These are phyloP conservation scores for Botrylloides violaceus DNA, from an alignment of 23 tunicate genomes.

Conservation along the genomic window DNA sequence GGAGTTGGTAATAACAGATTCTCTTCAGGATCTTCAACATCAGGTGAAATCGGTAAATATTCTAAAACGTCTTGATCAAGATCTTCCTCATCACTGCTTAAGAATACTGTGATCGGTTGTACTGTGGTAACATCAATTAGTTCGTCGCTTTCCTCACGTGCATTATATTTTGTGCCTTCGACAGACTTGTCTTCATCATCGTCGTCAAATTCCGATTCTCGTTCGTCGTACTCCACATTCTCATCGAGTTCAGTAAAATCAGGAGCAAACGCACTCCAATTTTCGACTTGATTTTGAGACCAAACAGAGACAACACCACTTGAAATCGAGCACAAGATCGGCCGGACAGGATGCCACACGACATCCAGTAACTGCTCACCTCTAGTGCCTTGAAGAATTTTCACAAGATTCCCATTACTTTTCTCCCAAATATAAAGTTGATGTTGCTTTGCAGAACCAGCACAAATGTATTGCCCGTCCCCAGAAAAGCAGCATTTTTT, in stretches of 20 bases:
- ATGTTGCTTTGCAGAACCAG: constrained; percentile 95
- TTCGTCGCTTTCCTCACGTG: constrained; percentile 54
- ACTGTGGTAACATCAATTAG: constrained; percentile 66
- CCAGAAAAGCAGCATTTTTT: constrained; percentile 94
- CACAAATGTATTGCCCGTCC: constrained; percentile 90
- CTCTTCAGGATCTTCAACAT: constrained; percentile 97
- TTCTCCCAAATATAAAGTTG: constrained; percentile 92
- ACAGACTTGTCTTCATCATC: constrained; percentile 89
- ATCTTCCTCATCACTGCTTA: constrained; percentile 95
- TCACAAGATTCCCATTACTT: constrained; percentile 74
- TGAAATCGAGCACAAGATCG: constrained; percentile 82
- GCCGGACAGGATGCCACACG: constrained; percentile 98
- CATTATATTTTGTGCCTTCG: constrained; percentile 19
- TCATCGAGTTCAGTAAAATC: constrained; percentile 94
- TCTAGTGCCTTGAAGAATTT: constrained; percentile 85
- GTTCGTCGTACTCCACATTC: constrained; percentile 90
- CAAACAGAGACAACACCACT: constrained; percentile 94
- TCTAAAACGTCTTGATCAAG: constrained; percentile 60
- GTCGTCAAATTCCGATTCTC: constrained; percentile 96
- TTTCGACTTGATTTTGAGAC: constrained; percentile 98
- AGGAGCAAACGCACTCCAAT: constrained; percentile 98
- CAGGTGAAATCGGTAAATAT: constrained; percentile 90
- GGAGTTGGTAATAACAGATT: constrained; percentile 61
- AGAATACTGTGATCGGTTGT: constrained; percentile 73
- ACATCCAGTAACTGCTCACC: constrained; percentile 93